These are phyloP conservation scores for Machimus atricapillus DNA, from an alignment of 2,888 invertebrate genomes.

Conservation along the genomic window DNA sequence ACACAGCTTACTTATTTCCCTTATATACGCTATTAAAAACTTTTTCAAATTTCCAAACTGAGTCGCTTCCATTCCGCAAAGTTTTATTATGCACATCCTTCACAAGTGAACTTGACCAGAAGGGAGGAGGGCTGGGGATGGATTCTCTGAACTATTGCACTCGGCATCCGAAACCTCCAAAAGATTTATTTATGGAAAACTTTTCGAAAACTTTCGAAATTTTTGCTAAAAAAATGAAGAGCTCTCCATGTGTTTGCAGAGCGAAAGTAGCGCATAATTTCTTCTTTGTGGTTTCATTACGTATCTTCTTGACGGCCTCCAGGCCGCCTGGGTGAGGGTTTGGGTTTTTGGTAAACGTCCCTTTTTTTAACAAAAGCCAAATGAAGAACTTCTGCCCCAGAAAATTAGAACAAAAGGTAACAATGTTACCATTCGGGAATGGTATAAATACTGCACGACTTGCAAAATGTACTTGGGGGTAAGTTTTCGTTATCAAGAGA, in stretches of 20 bases:
- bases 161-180: background rate
- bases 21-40: background rate
- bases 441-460: background rate
- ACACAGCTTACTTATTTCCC: background rate
- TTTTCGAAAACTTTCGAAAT: background rate
- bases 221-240: background rate
- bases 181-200: background rate
- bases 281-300: background rate
- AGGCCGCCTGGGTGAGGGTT: background rate
- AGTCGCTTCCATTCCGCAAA: background rate
- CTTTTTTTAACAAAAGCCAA: background rate
- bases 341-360: background rate
- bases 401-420: background rate
- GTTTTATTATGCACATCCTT: background rate
- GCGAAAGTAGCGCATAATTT: background rate
- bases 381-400: background rate
- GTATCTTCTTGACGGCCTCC: background rate
- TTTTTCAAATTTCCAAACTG: background rate
- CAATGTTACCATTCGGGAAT: background rate
- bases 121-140: background rate
- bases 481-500: background rate
- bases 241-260: background rate
- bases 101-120: background rate
- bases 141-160: background rate
- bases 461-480: background rate